Conservation (phyloP, 1,140 invertebrate species). For the Drosophila rhopaloa region DNA sequence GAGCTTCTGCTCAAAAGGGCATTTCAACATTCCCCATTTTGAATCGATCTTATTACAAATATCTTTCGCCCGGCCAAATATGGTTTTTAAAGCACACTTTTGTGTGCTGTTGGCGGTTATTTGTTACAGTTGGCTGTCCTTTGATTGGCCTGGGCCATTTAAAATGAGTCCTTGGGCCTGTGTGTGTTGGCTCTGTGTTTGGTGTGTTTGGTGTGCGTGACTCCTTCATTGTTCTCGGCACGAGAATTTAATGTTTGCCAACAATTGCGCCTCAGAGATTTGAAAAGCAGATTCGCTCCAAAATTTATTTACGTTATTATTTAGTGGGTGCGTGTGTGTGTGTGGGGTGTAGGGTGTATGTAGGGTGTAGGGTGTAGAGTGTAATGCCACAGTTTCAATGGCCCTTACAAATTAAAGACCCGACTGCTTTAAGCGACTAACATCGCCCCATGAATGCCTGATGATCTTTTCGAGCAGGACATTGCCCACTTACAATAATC, state of each 20-base stretch:
- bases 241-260: conserved; percentile 66
- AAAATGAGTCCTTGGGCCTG: conserved; percentile 39
- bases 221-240: conserved; percentile 20
- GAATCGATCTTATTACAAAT: conserved; percentile 27
- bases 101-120: conserved; percentile 51
- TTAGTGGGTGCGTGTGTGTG: conserved; percentile 33
- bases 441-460: conserved; percentile 58
- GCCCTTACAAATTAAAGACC: conserved; percentile 25
- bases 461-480: conserved; percentile 15
- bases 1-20: conserved; percentile 5
- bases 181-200: neutral
- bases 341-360: too few species aligned
- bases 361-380: neutral
- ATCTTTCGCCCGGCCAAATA: conserved; percentile 26
- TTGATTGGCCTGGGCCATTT: conserved; percentile 64
- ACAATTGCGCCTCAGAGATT: conserved; percentile 77
- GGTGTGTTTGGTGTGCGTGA: conserved; percentile 17
- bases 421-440: conserved; percentile 16
- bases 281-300: conserved; percentile 57
- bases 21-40: conserved; percentile 13
- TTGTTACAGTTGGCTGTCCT: conserved; percentile 61
- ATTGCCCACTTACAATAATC: conserved; percentile 75
- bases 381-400: neutral
- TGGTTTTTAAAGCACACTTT: conserved; percentile 64
- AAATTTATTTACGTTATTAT: conserved; percentile 77